Base-by-base conservation (phyloP, 2,888 invertebrate species). In the Venusia cambrica region DNA sequence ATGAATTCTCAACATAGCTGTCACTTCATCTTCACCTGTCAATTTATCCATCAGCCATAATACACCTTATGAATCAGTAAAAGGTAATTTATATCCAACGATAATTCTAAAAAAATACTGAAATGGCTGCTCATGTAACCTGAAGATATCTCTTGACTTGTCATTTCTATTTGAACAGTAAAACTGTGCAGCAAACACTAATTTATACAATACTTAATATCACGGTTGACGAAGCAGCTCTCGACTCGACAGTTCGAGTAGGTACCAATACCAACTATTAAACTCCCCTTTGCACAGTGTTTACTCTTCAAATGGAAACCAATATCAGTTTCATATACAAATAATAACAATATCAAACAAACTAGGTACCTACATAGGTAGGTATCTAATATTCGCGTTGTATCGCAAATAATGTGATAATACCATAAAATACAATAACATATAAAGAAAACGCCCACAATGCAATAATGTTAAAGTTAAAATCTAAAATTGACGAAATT, bases 401-500 rank as follows among this genome's bases (percentile, higher is more conserved):
- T 31, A 48, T 45, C 34, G 9, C 20, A 8, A n/a, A n/a, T n/a
- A n/a, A n/a, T 26, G 22, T 37, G 46, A 36, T 36, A 35, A 46
- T 36, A 25, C 35, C 19, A 47, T 43, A 48, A 48, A 49, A 54
- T 24, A 22, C 11, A 57, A 35, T 49, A 29, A 24, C 20, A 24
- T 42, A 5, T 31, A 6, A 22, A 22, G 18, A 42, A 58, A 65
- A 67, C 63, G 71, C 64, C 70, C 68, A 57, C 58, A 73, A 66
- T 62, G 61, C 38, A 33, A 38, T 41, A 73, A 66, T 58, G 59
- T 66, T 53, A 70, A 70, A 58, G 62, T 75, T 81, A 72, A 80
- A 84, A 76, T 83, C 83, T 84, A 87, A 87, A 87, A 87, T 85
- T 87, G 85, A 85, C 85, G 54, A 84, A 85, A 81, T 84, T 87